These are phyloP conservation scores for Campylomormyrus tamandua DNA, from an alignment of 2,113 vertebrate genomes.

Conservation along the genomic window DNA sequence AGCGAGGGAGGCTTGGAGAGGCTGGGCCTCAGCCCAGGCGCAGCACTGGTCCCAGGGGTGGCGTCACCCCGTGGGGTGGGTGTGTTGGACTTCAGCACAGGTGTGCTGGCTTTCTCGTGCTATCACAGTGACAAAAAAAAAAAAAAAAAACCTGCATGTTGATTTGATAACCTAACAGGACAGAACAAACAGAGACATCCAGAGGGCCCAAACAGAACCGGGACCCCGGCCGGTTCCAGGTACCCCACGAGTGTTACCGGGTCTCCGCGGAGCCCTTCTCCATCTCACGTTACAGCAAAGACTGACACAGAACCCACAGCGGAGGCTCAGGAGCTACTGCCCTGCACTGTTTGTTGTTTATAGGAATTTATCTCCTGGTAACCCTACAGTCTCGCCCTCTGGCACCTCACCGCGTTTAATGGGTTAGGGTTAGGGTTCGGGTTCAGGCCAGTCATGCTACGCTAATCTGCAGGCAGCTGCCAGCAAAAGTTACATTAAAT, in stretches of 20 bases:
- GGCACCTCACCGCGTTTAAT: background rate
- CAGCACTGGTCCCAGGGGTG: slow-evolving; percentile 81
- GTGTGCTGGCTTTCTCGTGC: slow-evolving; percentile 91
- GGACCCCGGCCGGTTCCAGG: background rate
- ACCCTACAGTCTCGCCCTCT: background rate
- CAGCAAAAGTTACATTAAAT: background rate
- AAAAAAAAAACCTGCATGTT: background rate
- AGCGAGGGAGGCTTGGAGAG: slow-evolving; percentile 83
- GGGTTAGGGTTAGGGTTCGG: background rate
- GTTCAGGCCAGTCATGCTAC: background rate
- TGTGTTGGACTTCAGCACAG: slow-evolving; percentile 87
- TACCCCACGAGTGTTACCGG: background rate
- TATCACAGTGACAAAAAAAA: slow-evolving; percentile 45
- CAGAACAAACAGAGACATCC: background rate
- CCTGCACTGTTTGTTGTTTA: background rate
- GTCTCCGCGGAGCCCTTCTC: background rate
- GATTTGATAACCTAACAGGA: background rate
- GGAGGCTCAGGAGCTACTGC: background rate
- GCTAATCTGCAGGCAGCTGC: background rate
- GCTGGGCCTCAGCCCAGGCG: slow-evolving; percentile 78
- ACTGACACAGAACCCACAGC: background rate
- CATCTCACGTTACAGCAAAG: background rate
- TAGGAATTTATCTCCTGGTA: background rate
- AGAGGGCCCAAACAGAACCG: background rate
- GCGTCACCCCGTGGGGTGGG: slow-evolving; percentile 86